Evolutionary conservation across 2,797 vertebrate species (phyloP), one percentile per base, ranked within the genome.

Genomic region (Antrozous pallidus): DNA sequence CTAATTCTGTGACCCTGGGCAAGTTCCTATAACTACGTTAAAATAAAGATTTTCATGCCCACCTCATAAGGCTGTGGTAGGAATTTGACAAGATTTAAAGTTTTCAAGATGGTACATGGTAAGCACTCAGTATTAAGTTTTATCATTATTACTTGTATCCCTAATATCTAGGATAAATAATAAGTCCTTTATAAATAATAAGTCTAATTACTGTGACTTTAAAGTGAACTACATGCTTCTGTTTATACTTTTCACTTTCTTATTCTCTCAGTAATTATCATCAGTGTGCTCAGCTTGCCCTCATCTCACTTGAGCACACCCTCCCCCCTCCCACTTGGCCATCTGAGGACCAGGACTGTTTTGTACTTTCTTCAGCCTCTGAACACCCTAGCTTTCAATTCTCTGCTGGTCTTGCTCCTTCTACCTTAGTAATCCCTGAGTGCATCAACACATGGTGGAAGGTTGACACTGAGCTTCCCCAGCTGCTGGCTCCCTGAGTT

Each of bases 211-310:
- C 18, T n/a, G 16, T 71, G 81, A 49, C 36, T 91, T 85, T 82
- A 90, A 75, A 58, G 14, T 65, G 73, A 80, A 14, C 31, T 71
- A 12, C 6, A 5, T 42, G 4, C 24, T 90, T 86, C 36, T 45
- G 18, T 77, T 82, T 49, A 77, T 22, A 61, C 58, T 73, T 81
- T 90, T 77, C 75, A 56, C 11, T 80, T 83, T 94, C 63, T 77
- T 40, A 38, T 88, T 78, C 70, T 70, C 24, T 61, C 1, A 6
- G 22, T 54, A 16, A 24, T 71, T 80, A 26, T 17, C 24, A 1
- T 13, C 22, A 24, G 38, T 31, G 12, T 26, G 26, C 31, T 45
- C 14, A 16, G 11, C 42, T 85, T 42, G 49, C 69, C 36, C 5
- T 77, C 18, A 13, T 17, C 31, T 51, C 3, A 26, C 38, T 9